phyloP scores from a whole-genome alignment of 2,113 vertebrate genomes.

The Aptenodytes forsteri region DNA sequence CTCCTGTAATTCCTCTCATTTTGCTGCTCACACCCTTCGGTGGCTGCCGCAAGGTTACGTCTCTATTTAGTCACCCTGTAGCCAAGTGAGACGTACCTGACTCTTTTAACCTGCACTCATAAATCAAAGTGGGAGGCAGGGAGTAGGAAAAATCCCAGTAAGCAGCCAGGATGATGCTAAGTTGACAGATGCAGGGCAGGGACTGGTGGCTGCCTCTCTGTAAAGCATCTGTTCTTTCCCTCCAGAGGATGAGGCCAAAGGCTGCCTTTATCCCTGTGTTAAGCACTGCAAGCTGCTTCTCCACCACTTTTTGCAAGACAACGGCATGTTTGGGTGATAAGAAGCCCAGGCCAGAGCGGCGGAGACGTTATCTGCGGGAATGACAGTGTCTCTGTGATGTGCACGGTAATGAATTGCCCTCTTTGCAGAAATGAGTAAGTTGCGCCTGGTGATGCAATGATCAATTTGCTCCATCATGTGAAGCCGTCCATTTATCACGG shows the following conservation, averaged over 20 bases:
- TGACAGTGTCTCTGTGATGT: constrained; percentile 6
- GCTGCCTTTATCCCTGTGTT: neutral
- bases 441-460: constrained; percentile 72
- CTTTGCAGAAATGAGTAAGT: constrained; percentile 69
- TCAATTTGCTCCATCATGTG: constrained; percentile 70
- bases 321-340: neutral
- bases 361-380: constrained; percentile 29
- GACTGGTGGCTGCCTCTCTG: neutral
- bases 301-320: neutral
- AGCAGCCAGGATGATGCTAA: neutral
- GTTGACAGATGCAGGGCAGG: neutral
- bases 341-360: neutral
- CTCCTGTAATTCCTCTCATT: neutral
- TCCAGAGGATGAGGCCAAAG: neutral
- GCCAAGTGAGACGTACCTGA: neutral
- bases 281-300: neutral
- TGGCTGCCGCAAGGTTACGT: neutral
- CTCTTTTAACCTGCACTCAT: constrained; percentile 2
- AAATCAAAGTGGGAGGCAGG: neutral
- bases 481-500: constrained; percentile 78
- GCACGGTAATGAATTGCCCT: constrained; percentile 60
- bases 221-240: neutral
- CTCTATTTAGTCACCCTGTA: neutral
- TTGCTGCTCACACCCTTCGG: neutral
- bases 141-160: neutral